Base-by-base conservation (phyloP, 1,140 invertebrate species). In the Panonychus citri region DNA sequence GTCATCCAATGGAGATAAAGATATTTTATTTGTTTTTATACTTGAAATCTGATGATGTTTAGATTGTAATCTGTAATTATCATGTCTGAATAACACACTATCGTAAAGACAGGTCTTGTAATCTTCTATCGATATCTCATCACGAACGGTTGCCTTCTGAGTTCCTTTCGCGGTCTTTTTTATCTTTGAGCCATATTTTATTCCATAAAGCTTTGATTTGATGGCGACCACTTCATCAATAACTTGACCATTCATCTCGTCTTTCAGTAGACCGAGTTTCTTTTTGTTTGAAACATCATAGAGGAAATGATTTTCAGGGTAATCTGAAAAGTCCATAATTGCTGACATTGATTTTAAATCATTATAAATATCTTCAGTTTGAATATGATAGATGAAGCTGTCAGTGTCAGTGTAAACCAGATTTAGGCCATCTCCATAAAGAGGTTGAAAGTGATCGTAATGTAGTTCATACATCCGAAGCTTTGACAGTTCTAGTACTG, bases 241-340 rank as follows among this genome's bases (percentile, higher is more conserved):
- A 37, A 67, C 62, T 54, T 56, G 56, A 12, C 68, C 68, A 58
- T 64, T 65, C 26, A 63, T 63, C 63, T 75, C 73, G 65, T 73
- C 71, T 64, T 73, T 75, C 60, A 74, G 69, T 64, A 71, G 67
- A 5, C 72, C 71, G 3, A 71, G 25, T 4, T 71, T 66, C 59
- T 75, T 75, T 62, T 71, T 72, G 60, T 74, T 73, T 40, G 67
- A 15, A 48, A 61, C 4, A 65, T 34, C 5, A 19, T 34, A 52
- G 56, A 60, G 30, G 0, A 21, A 56, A 62, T 59, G 42, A 49
- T 60, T 39, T 62, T 64, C 40, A 37, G 8, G n/a, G 55, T 62
- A 64, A 59, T 64, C 46, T 0, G 55, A 64, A 1, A 56, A 57
- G 24, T 62, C 59, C 2, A 63, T 61, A 0, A 37, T 15, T 15